Evolutionary conservation across 2,797 vertebrate genomes (phyloP).

Genomic region (Lepidocolaptes lacrymiger): DNA sequence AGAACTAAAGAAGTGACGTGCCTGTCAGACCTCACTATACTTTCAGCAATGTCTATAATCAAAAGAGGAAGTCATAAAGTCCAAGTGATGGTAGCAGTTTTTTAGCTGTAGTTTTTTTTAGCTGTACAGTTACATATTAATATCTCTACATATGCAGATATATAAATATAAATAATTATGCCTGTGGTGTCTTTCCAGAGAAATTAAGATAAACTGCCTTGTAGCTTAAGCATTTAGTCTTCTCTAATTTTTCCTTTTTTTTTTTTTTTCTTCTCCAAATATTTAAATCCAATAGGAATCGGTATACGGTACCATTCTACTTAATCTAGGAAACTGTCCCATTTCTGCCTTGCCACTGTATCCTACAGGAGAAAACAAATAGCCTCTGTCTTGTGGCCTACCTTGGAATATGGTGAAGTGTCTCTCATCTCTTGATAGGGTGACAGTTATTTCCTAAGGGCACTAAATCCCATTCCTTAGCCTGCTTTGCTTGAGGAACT

Average conservation of each 20-base stretch:
- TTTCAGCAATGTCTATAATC: background rate
- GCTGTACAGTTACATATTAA: background rate
- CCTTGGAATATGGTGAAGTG: background rate
- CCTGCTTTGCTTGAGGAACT: background rate
- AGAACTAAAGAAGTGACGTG: constrained; percentile 5
- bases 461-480: background rate
- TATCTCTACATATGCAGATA: background rate
- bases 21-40: background rate
- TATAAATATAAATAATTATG: background rate
- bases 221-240: background rate
- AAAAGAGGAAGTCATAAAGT: background rate
- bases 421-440: background rate
- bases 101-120: background rate
- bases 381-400: background rate
- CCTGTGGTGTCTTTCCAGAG: background rate
- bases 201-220: background rate
- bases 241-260: background rate
- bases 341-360: background rate
- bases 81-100: background rate
- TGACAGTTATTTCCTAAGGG: background rate
- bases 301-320: background rate
- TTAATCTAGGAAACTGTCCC: background rate
- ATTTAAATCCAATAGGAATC: background rate
- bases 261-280: background rate
- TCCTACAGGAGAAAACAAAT: background rate